A percentile compares a stretch with the other conserved stretches of the same genome.
Conservation (phyloP, 30 jellyfish, hydroid and myxozoan species). For the Hydra vulgaris region DNA sequence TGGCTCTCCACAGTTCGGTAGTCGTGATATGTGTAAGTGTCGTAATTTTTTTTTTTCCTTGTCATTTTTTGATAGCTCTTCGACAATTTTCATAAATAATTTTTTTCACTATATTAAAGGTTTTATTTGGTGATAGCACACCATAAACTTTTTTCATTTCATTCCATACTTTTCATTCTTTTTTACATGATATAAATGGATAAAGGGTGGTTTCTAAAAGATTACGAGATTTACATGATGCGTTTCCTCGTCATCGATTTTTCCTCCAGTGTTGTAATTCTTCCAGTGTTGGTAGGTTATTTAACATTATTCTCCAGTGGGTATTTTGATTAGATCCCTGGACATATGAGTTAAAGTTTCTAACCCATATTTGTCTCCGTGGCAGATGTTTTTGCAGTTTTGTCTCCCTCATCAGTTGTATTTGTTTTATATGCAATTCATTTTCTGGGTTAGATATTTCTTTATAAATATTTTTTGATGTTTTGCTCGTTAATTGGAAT, state of each 20-base stretch:
- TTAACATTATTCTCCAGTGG: not conserved
- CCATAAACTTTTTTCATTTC: not conserved
- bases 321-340: not conserved
- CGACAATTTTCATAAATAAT: not conserved
- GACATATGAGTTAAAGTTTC: not conserved
- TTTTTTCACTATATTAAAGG: not conserved
- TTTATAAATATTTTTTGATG: not conserved
- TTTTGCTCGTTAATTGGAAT: not conserved
- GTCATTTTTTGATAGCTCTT: not conserved
- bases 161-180: not conserved
- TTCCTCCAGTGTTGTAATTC: not conserved
- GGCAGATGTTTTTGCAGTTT: not conserved
- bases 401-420: not conserved
- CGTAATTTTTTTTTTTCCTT: not conserved
- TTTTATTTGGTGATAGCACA: not conserved
- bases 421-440: no score
- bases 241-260: not conserved
- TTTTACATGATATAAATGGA: not conserved
- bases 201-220: not conserved
- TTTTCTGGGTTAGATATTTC: not conserved
- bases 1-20: not conserved
- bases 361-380: not conserved
- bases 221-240: not conserved
- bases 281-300: not conserved
- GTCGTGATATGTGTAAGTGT: not conserved